Percentiles rank a stretch among this genome's conserved stretches.
Evolutionary conservation across 1,140 invertebrate genomes (phyloP).

Genomic region (Paraescarpia echinospica): DNA sequence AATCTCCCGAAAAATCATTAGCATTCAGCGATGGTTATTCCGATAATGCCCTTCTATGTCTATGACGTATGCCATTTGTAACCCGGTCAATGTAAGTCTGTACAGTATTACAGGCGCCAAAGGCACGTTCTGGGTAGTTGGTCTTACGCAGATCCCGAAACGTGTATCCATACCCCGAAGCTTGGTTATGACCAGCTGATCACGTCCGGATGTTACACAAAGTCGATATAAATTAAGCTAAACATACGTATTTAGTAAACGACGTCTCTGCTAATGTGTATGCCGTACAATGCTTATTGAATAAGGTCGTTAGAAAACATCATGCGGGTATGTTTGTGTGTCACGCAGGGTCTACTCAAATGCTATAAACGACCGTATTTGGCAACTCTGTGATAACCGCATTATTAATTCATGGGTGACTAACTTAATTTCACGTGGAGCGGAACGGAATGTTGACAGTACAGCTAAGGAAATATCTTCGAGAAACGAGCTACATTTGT

Average conservation of each 20-base stretch:
- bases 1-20: too few relatives aligned
- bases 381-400: neutral
- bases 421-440: neutral
- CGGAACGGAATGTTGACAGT: neutral
- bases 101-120: too few relatives aligned
- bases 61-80: too few relatives aligned
- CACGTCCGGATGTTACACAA: neutral
- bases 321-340: neutral
- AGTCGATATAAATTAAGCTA: neutral
- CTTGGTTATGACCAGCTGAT: neutral
- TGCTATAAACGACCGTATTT: neutral
- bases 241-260: neutral
- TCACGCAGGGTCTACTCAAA: neutral
- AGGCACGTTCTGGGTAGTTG: too few relatives aligned
- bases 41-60: too few relatives aligned
- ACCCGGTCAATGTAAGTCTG: too few relatives aligned
- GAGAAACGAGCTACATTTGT: neutral
- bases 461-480: neutral
- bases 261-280: neutral
- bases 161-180: too few relatives aligned
- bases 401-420: neutral
- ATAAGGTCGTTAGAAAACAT: too few relatives aligned
- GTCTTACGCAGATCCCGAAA: too few relatives aligned
- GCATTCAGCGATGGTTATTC: too few relatives aligned
- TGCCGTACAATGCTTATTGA: too few relatives aligned